Evolutionary conservation across 2,113 vertebrate genomes (phyloP).

Genomic region (Notarius lentiginosus): DNA sequence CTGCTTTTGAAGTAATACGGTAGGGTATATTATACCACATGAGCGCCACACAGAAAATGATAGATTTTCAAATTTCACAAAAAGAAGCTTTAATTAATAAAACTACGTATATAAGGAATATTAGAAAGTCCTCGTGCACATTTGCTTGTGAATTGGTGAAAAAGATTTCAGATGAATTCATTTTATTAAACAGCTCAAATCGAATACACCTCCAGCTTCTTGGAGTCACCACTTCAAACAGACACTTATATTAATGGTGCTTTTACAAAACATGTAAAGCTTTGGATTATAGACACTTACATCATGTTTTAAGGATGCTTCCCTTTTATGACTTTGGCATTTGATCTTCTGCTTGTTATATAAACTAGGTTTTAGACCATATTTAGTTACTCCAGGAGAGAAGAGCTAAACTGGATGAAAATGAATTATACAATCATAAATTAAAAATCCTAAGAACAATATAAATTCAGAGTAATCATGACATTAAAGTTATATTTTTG

Average conservation of each 20-base stretch:
- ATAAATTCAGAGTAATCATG: conserved; percentile 13
- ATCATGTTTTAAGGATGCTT: neutral
- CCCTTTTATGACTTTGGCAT: neutral
- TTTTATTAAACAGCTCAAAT: neutral
- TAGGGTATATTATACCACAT: neutral
- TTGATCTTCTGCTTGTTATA: neutral
- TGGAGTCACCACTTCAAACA: neutral
- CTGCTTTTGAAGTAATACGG: neutral
- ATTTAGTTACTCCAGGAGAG: neutral
- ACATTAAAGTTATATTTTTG: neutral
- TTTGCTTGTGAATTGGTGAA: neutral
- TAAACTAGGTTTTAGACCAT: neutral
- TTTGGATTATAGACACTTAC: neutral
- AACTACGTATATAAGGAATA: neutral
- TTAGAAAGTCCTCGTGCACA: neutral
- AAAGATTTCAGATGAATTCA: neutral
- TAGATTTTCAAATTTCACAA: neutral
- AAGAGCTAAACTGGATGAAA: neutral
- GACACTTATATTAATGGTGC: neutral
- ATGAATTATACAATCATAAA: neutral
- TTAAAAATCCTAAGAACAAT: neutral
- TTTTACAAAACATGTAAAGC: neutral
- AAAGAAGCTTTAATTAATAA: neutral
- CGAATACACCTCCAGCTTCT: neutral
- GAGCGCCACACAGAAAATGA: neutral